Percentiles rank a stretch among this genome's conserved stretches.
phyloP scores from a whole-genome alignment of 2,888 invertebrate genomes.

The Calameuta idolon region DNA sequence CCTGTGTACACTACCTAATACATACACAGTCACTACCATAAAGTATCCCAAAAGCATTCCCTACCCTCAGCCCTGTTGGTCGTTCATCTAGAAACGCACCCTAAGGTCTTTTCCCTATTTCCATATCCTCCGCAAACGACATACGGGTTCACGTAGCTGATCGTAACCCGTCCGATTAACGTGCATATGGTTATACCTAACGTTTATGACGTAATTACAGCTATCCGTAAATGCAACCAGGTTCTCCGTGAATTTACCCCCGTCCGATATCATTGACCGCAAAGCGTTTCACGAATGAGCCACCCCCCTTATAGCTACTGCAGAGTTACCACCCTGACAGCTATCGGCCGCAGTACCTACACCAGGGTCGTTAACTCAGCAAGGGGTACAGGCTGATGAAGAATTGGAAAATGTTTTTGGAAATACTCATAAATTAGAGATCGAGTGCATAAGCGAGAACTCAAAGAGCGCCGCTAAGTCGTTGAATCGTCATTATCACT shows the following conservation, averaged over 20 bases:
- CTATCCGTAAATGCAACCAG: not conserved
- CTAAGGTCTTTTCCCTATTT: not conserved
- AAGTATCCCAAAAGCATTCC: not conserved
- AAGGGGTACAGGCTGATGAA: not conserved
- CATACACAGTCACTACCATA: too few species aligned
- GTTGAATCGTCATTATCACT: slow-evolving; percentile 35
- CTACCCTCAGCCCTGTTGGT: not conserved
- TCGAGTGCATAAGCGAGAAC: slow-evolving; percentile 12
- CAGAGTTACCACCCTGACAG: not conserved
- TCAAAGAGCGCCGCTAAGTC: slow-evolving; percentile 23
- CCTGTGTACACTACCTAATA: not conserved
- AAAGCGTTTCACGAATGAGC: not conserved
- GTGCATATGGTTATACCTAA: not conserved
- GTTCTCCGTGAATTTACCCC: not conserved
- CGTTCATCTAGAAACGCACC: not conserved
- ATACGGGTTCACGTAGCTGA: not conserved
- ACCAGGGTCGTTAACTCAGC: not conserved
- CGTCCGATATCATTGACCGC: not conserved
- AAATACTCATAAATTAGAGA: slow-evolving; percentile 24
- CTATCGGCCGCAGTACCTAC: not conserved
- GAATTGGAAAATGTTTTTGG: slow-evolving; percentile 9
- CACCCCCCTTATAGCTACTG: not conserved
- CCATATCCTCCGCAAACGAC: not conserved
- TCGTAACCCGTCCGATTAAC: not conserved
- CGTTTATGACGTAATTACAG: not conserved